Base-by-base conservation (phyloP, 2,797 vertebrate species). In the Choloepus didactylus region DNA sequence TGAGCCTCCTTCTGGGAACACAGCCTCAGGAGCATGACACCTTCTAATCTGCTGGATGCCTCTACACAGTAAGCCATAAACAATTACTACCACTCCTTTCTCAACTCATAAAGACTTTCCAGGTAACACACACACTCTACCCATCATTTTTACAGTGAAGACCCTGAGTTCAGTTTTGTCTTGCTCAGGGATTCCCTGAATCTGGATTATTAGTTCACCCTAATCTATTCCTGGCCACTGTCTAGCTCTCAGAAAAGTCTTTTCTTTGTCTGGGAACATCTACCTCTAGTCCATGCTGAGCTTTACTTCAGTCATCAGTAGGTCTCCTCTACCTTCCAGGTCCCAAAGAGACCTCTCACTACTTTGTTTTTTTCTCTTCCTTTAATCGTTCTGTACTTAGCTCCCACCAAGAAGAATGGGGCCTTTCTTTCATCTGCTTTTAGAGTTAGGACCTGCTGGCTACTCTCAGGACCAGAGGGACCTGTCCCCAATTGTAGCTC, bases 301-400 rank as follows among this genome's bases (percentile, higher is more conserved):
- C 41, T 56, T 88, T 64, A 75, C n/a, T 79, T 80, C 80, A 89
- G 60, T 66, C 82, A 64, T 73, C 38, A 75, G 35, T 62, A 92
- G 29, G 3, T 93, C 15, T 88, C 27, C 84, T 93, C 31, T 64
- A 41, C 23, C 60, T 88, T 91, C 59, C 62, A 81, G 60, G 29
- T 77, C 79, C 77, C 51, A 64, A 59, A 70, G 49, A 92, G 69
- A 82, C 73, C 51, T 64, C 64, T 72, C 23, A 62, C 3, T 69
- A 38, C 54, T 92, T 94, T 87, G 29, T 77, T 93, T 8, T 54
- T 89, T 88, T 64, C 21, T 84, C 44, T 96, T 70, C n/a, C 49
- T 95, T 93, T 83, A 90, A 54, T 66, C 87, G 14, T 76, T 35
- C 18, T 87, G 95, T 91, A 76, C 44, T 90, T 87, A 88, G 14